A percentile compares a stretch with the other conserved stretches of the same genome.
phyloP scores from a whole-genome alignment of 2,113 vertebrate genomes.

The Urocolius indicus region DNA sequence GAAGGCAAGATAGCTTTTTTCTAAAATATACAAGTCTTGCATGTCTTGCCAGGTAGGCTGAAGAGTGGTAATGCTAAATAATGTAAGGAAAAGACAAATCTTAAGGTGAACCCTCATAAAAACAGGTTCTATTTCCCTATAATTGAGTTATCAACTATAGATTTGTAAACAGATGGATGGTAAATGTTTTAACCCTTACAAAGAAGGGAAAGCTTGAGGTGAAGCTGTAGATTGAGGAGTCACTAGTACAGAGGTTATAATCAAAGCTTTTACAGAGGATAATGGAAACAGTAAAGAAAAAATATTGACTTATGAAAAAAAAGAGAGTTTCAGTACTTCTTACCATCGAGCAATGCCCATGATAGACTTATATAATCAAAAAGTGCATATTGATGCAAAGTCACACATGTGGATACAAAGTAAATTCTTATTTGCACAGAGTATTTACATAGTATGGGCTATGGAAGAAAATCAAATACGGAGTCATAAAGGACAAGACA shows the following conservation, averaged over 20 bases:
- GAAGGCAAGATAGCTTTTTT: background rate
- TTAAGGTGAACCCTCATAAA: background rate
- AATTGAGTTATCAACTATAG: background rate
- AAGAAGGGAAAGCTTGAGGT: background rate
- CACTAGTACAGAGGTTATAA: background rate
- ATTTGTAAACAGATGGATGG: background rate
- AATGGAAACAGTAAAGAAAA: background rate
- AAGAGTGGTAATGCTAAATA: background rate
- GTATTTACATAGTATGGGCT: background rate
- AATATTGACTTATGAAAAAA: background rate
- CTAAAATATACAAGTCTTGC: background rate
- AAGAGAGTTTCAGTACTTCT: background rate
- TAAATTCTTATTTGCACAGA: background rate
- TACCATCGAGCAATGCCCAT: background rate
- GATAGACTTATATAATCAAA: background rate
- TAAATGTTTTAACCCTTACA: background rate
- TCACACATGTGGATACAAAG: background rate
- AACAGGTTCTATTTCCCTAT: background rate
- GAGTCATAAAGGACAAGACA: background rate
- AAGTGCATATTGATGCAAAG: background rate
- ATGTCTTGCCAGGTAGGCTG: background rate
- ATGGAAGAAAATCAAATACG: background rate
- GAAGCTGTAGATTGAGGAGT: background rate
- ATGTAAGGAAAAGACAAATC: background rate
- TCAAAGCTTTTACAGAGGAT: background rate